Base-by-base conservation (phyloP, 1,140 invertebrate species). In the Drosophila truncata region DNA sequence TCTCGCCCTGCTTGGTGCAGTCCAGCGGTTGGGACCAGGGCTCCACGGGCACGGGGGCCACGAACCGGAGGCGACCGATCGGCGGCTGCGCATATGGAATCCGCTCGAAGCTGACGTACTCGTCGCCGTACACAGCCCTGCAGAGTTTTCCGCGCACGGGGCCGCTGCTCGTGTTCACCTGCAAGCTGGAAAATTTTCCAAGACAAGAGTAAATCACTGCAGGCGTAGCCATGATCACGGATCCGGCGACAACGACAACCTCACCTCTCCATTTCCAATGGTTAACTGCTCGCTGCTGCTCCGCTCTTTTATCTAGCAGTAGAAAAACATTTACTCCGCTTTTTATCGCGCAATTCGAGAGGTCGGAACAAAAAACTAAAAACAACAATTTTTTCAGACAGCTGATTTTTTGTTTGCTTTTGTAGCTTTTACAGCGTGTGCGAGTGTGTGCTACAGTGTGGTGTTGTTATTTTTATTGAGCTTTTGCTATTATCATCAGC, bases 71-170 rank as follows among this genome's bases (percentile, higher is more conserved):
- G 2, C 94, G 82, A 2, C 94, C 95, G 10, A 96, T 29, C 0
- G 96, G 96, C 1, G 96, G 95, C 63, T 94, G 93, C 0, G 95
- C 95, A 85, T 94, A 96, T 0, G 96, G 96, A 71, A 96, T 95
- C 13, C 95, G 93, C 79, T 93, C 78, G 57, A 93, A 94, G 37
- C 87, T 91, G 54, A 91, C 71, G 72, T 92, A 94, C 16, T 75
- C 29, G 27, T 83, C 70, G 8, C 81, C 80, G 20, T 91, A 91
- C 13, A 91, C 60, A 29, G 62, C 80, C n/a, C 57, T 80, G 13
- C 84, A 80, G 2, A n/a, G 35, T 2, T 61, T 66, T 16, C 91
- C 91, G n/a, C 55, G 23, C 23, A 92, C 69, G 1, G 54, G 46
- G 16, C 91, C 91, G 14, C 66, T 82, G 11, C 52, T 66, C 4